These are phyloP conservation scores for Thalassarche chlororhynchos DNA, from an alignment of 2,113 vertebrate genomes.

Conservation along the genomic window DNA sequence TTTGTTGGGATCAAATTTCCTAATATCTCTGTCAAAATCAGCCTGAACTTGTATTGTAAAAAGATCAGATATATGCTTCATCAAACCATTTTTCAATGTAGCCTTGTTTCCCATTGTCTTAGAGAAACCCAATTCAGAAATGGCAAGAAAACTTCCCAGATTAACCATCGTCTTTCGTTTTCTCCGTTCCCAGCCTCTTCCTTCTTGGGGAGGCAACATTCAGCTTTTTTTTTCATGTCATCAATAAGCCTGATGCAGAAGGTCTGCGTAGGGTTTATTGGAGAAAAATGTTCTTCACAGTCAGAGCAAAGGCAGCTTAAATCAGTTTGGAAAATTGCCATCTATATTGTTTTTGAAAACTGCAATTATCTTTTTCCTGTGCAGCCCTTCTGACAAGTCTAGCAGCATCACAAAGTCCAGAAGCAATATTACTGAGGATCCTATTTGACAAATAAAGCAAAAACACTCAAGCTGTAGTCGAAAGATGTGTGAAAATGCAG, in stretches of 20 bases:
- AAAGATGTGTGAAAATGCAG: background rate
- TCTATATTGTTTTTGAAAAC: background rate
- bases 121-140: background rate
- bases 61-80: background rate
- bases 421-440: background rate
- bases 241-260: background rate
- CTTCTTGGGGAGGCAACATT: background rate
- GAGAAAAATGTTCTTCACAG: background rate
- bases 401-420: background rate
- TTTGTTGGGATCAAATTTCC: constrained; percentile 17
- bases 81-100: background rate
- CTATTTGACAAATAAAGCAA: background rate
- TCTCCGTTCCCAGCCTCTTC: background rate
- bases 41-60: constrained; percentile 20
- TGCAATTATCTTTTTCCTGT: background rate
- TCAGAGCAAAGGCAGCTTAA: background rate
- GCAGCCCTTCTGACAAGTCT: background rate
- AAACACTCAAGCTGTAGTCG: background rate
- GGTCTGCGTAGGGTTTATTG: background rate
- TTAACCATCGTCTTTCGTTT: background rate
- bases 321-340: background rate
- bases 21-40: constrained; percentile 18
- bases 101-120: background rate
- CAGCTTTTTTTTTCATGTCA: background rate
- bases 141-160: background rate